Conservation (phyloP, 2,888 invertebrate genomes). For the Tiphia femorata region DNA sequence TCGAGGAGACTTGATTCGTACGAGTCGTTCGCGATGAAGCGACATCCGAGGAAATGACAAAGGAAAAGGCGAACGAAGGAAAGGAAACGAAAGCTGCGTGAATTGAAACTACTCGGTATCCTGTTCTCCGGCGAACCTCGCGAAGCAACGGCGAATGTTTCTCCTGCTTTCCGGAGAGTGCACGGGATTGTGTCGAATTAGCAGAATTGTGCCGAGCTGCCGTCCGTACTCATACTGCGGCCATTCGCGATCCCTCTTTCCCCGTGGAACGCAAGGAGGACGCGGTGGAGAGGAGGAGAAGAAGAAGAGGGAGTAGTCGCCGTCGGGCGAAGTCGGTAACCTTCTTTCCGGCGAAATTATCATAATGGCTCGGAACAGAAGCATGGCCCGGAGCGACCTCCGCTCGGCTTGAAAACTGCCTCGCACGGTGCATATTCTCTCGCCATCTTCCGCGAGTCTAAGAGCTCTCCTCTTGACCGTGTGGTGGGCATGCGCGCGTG, state of each 20-base stretch:
- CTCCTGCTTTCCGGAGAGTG: too few species aligned
- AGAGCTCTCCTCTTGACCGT: conserved; percentile 2
- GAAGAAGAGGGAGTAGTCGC: conserved; percentile 20
- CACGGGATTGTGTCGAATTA: conserved; percentile 28
- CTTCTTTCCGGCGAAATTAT: conserved; percentile 66
- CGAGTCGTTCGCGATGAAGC: too few species aligned
- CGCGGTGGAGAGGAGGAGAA: background rate
- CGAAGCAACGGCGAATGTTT: too few species aligned
- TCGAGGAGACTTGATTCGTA: too few species aligned
- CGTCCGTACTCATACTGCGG: background rate
- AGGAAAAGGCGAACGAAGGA: too few species aligned
- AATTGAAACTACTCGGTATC: too few species aligned
- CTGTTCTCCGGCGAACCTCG: too few species aligned
- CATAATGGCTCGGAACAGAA: conserved; percentile 67
- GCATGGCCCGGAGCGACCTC: conserved; percentile 60
- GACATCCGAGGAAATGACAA: too few species aligned
- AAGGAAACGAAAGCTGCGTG: too few species aligned
- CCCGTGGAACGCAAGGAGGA: background rate
- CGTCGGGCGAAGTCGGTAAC: conserved; percentile 52
- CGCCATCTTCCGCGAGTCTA: conserved; percentile 39
- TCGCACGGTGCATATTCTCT: conserved; percentile 30
- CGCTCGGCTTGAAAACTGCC: conserved; percentile 43
- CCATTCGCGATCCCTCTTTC: conserved; percentile 1
- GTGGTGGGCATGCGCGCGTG: conserved; percentile 1
- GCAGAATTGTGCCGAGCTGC: conserved; percentile 11